These are phyloP conservation scores for Caenorhabditis doughertyi DNA, from an alignment of 2,888 invertebrate species.

Conservation along the genomic window DNA sequence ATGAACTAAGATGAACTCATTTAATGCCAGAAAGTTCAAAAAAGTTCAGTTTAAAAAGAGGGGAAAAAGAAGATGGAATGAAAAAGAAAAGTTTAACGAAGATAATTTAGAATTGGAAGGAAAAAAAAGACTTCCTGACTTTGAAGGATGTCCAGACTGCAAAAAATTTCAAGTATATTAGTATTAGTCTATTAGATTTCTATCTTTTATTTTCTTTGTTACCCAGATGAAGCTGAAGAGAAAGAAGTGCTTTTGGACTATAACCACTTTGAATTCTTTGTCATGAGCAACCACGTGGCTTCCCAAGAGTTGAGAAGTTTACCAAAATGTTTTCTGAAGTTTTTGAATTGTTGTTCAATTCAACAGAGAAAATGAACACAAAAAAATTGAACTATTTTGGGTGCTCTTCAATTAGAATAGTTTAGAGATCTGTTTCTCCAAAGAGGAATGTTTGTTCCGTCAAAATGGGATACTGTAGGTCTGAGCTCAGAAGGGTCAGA, in stretches of 20 bases:
- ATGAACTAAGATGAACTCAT: background rate
- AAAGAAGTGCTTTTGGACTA: slow-evolving; percentile 10
- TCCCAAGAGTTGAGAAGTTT: too few relatives aligned
- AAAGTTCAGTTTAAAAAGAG: too few relatives aligned
- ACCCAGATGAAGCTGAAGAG: background rate
- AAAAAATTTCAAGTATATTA: background rate
- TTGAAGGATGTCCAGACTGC: slow-evolving; percentile 13
- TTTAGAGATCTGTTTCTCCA: background rate
- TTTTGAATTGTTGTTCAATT: too few relatives aligned
- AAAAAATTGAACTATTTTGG: too few relatives aligned
- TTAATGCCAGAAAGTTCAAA: background rate
- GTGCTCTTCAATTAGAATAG: too few relatives aligned
- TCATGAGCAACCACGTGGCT: slow-evolving; percentile 1
- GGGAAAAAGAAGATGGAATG: background rate
- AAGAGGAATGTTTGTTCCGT: background rate
- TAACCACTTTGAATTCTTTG: background rate
- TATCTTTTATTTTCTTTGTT: background rate
- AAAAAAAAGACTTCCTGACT: slow-evolving; percentile 5
- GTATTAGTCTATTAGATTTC: background rate
- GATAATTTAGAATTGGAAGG: background rate
- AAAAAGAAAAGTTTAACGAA: slow-evolving; percentile 7
- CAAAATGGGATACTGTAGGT: background rate
- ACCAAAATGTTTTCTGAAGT: too few relatives aligned
- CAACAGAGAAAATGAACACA: too few relatives aligned
- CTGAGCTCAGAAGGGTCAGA: slow-evolving; percentile 3